A percentile compares a stretch with the other conserved stretches of the same genome.
phyloP scores from a whole-genome alignment of 2,888 invertebrate genomes.

The Phymatocera aterrima region DNA sequence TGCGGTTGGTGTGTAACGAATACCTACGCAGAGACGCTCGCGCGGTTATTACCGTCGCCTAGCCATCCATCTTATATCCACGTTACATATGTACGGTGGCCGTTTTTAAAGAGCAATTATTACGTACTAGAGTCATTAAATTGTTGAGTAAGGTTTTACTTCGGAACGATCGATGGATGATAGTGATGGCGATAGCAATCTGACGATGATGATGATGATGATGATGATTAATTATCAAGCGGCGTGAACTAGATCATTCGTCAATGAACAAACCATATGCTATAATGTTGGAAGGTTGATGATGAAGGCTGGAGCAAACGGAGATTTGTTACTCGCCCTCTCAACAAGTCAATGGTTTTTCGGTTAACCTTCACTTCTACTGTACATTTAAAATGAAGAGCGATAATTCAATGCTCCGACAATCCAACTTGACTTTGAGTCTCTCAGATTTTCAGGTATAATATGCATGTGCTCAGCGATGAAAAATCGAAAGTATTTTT shows the following conservation, averaged over 20 bases:
- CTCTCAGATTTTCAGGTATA: not conserved
- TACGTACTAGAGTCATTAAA: constrained; percentile 22
- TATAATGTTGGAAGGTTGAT: not conserved
- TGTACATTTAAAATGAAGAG: not conserved
- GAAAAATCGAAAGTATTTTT: constrained; percentile 35
- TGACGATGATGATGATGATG: too few species aligned
- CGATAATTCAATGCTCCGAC: not conserved
- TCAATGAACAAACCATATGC: not conserved
- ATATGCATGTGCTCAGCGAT: not conserved
- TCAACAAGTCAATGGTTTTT: not conserved
- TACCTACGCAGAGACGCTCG: not conserved
- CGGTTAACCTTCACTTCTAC: constrained; percentile 24
- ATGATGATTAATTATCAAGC: not conserved
- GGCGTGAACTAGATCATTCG: too few species aligned
- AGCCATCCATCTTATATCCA: not conserved
- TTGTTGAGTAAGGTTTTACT: not conserved
- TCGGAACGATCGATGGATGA: not conserved
- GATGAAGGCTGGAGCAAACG: too few species aligned
- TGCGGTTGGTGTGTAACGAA: not conserved
- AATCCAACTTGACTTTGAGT: not conserved
- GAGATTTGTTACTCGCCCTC: not conserved
- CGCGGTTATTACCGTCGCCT: not conserved
- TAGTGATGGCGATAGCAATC: not conserved
- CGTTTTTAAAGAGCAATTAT: constrained; percentile 15
- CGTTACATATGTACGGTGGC: too few species aligned